Percentiles rank a stretch among this genome's conserved stretches.
Conservation (phyloP, 1,140 invertebrate genomes). For the Ephestia elutella region DNA sequence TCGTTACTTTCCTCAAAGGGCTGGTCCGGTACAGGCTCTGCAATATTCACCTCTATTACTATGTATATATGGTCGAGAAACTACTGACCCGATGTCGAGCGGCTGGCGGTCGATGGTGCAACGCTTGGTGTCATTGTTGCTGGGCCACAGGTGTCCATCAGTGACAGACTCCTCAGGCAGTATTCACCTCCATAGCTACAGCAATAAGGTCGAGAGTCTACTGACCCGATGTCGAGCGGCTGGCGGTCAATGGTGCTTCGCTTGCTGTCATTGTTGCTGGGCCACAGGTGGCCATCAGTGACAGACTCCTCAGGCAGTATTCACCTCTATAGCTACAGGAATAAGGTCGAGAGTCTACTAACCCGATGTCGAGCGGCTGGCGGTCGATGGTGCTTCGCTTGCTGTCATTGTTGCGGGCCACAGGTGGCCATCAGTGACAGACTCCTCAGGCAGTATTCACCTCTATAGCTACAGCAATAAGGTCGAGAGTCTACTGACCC, state of each 20-base stretch:
- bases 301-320: background rate
- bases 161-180: no score
- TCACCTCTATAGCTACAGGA: background rate
- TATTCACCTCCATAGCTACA: background rate
- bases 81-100: background rate
- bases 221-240: background rate
- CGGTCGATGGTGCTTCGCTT: background rate
- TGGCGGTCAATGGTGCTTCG: background rate
- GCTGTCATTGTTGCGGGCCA: background rate
- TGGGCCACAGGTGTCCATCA: background rate
- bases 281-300: no score
- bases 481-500: conserved; percentile 80
- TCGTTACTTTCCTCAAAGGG: no score
- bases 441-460: background rate
- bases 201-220: background rate
- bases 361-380: background rate
- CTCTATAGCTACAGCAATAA: background rate
- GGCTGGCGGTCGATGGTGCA: background rate
- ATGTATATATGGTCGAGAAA: background rate
- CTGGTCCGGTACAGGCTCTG: no score
- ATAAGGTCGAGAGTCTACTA: background rate
- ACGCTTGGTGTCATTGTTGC: background rate
- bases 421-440: no score
- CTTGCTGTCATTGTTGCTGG: background rate
- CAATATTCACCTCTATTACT: background rate